These are phyloP conservation scores for Yasuhikotakia modesta DNA, from an alignment of 2,797 vertebrate species.

Conservation along the genomic window DNA sequence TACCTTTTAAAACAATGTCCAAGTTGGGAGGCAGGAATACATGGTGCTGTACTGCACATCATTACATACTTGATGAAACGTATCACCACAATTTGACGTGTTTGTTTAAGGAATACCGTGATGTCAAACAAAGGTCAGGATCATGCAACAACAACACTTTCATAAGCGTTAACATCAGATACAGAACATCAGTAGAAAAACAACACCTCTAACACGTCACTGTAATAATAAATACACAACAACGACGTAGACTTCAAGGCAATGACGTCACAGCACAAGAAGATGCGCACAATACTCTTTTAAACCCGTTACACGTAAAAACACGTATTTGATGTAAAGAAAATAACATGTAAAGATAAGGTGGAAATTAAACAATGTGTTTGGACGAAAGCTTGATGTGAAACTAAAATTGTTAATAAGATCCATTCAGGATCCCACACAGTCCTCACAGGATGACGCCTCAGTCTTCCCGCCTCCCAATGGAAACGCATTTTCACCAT, in stretches of 20 bases:
- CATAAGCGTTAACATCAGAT: neutral
- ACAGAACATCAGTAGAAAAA: too few species aligned
- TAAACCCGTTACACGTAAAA: neutral
- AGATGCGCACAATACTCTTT: neutral
- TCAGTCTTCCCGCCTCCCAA: conserved; percentile 31
- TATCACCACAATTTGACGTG: neutral
- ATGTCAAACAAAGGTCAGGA: neutral
- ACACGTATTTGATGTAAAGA: too few species aligned
- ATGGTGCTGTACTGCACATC: neutral
- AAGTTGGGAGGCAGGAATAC: neutral
- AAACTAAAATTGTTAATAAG: neutral
- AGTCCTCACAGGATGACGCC: neutral
- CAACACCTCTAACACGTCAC: neutral
- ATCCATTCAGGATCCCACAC: neutral
- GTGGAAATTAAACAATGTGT: neutral
- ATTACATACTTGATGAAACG: neutral
- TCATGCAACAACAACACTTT: neutral
- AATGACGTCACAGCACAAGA: conserved; percentile 5
- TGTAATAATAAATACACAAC: neutral
- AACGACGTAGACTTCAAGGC: neutral
- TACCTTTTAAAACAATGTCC: neutral
- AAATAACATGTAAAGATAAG: too few species aligned
- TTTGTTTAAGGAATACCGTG: neutral
- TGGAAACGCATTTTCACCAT: conserved; percentile 7
- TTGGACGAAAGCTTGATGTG: neutral